phyloP scores from a whole-genome alignment of 92 coral and sea anemone genomes.

The Diadumene lineata region DNA sequence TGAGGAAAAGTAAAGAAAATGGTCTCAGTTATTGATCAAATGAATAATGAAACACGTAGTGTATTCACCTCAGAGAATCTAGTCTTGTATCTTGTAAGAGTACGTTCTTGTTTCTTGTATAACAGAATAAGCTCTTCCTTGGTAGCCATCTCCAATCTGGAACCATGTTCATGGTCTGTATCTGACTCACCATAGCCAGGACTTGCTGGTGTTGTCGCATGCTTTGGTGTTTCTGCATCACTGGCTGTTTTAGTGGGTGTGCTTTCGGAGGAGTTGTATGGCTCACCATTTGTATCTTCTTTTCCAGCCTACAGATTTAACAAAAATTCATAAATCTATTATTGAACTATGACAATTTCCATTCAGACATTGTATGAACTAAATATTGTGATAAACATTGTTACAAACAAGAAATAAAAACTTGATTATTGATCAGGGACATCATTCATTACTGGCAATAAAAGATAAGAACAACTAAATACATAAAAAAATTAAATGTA shows the following conservation, averaged over 20 bases:
- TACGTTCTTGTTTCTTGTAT: slow-evolving; percentile 86
- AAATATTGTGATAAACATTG: no score
- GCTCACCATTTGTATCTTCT: slow-evolving; percentile 69
- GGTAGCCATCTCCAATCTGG: slow-evolving; percentile 65
- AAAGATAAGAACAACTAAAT: no score
- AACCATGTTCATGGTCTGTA: slow-evolving; percentile 64
- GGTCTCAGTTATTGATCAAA: slow-evolving; percentile 1
- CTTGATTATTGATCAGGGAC: no score
- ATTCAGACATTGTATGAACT: no score
- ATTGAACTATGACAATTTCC: not conserved
- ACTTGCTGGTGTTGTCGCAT: slow-evolving; percentile 56
- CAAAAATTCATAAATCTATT: not conserved
- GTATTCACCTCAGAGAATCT: slow-evolving; percentile 84
- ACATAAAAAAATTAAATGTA: no score
- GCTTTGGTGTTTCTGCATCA: slow-evolving; percentile 68
- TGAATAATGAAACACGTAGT: not conserved
- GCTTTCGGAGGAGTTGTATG: slow-evolving; percentile 63
- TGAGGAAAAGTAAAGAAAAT: no score
- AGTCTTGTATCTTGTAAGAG: slow-evolving; percentile 82
- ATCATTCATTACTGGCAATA: no score
- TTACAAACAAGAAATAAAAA: no score
- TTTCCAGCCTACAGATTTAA: slow-evolving; percentile 47
- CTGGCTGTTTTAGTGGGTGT: slow-evolving; percentile 62
- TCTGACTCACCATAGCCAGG: slow-evolving; percentile 84
- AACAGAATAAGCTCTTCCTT: slow-evolving; percentile 81